Evolutionary conservation across 2,113 vertebrate genomes (phyloP), one percentile per base, ranked within the genome.

Genomic region (Peromyscus californicus): DNA sequence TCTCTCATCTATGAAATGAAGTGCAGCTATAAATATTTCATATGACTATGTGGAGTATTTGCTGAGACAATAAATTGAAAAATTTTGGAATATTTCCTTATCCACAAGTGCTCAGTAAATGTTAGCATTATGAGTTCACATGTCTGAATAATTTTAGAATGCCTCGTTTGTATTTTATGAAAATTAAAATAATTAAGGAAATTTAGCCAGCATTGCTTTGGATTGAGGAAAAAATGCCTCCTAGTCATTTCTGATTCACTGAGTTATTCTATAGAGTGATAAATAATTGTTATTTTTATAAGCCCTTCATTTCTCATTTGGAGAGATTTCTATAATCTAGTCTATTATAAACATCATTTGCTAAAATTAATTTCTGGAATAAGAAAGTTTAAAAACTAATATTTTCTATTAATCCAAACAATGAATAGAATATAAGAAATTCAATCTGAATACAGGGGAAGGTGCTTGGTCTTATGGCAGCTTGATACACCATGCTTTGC

Each of bases 1-100:
- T 72, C 61, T 92, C 7, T 89, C 31, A 59, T 84, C 83, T 84
- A 51, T 90, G 92, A 92, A 95, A 92, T 59, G 65, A 86, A 94
- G 33, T 24, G 1, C 39, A 74, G n/a, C 1, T 87, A 15, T 12
- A 67, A 5, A 1, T 57, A 72, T 48, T n/a, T 61, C 15, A 57
- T 78, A 87, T 79, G 33, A 45, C 33, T 76, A 1, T 91, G 36
- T 94, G 13, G 7, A 87, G 57, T 17, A 91, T 29, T 91, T 59
- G 76, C n/a, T 78, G 31, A 78, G 11, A 15, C 5, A 95, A 84
- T 92, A 92, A 61, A 67, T 45, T 61, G 22, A 76, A 74, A 61
- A 31, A 31, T 69, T 54, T 57, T 59, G 67, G n/a, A 90, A 83
- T 29, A 48, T 31, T 92, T 36, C 2, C 33, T 78, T 22, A 78